Base-by-base conservation (phyloP, 2,797 vertebrate genomes). In the Falco cherrug region DNA sequence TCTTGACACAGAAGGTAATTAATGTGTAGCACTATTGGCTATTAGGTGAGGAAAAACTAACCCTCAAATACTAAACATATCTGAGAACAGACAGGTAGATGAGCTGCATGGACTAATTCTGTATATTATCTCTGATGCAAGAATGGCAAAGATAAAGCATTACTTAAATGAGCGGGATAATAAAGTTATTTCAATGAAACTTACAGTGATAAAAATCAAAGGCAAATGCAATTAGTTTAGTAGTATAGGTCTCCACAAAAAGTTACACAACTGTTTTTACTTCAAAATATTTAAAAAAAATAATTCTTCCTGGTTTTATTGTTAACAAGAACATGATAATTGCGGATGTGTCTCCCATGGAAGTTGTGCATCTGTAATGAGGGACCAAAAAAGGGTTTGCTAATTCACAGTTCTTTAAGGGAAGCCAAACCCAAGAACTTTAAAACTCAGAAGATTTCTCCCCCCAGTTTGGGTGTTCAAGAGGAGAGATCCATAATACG, bases 1-100 rank as follows among this genome's bases (percentile, higher is more conserved):
- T 94, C 25, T 86, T 82, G n/a, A 41, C 69, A 68, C 18, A 54
- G 48, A 95, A 57, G 35, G 33, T 94, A 96, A 96, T 88, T 96
- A 95, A 90, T 74, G 24, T 87, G 39, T 59, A 78, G 21, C 78
- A 85, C 33, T 94, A 60, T 83, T 87, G 92, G 64, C 73, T 85
- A 89, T 95, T 95, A 96, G 19, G 43, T 69, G n/a, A 31, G 24
- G 41, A 45, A 87, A 84, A 83, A 69, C 33, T 83, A 94, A 76
- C 61, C 45, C 29, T 87, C 39, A 90, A 89, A 53, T 80, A 51
- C 10, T 92, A 63, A 89, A 70, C 29, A 25, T 43, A 77, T 39
- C 35, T 69, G 56, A 67, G 43, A 91, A 84, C 15, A 45, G 51
- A 79, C 35, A 87, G 15, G 29, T 63, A 64, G 70, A 87, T 79